Evolutionary conservation across 2,888 invertebrate species (phyloP), one percentile per base, ranked within the genome.

Genomic region (Celastrina argiolus): DNA sequence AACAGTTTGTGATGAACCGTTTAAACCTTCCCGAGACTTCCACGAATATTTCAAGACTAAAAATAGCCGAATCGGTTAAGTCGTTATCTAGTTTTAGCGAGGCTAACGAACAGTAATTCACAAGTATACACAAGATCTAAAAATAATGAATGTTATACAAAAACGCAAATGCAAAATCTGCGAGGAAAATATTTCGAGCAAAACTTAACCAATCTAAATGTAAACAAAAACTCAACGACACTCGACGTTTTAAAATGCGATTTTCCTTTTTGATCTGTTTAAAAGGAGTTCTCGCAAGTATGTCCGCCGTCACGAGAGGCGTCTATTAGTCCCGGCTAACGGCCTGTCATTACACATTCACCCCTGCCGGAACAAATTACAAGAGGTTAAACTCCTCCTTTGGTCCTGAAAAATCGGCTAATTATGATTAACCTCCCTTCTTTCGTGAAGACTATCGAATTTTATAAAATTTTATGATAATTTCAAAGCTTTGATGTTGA

Each of bases 261-360:
- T 75, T 76, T 81, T 73, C 78, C 81, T 80, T 81, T 80, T 74
- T 69, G 72, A 72, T 74, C 76, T 80, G 81, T 78, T 77, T 74
- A 70, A 41, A 70, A 41, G 68, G 73, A 71, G 72, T 75, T 74
- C 74, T 81, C n/a, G n/a, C n/a, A n/a, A n/a, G n/a, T 82, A 83
- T 83, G 78, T 74, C 74, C 70, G 69, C 75, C 76, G 81, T 75
- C 85, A 85, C 82, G 84, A 79, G 79, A 85, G 75, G 77, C 73
- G 77, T 75, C 81, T 78, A 85, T 86, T 85, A 83, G 78, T 39
- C 72, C 70, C 71, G 65, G 72, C 75, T 75, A 76, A 81, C 78
- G 74, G 78, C 76, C 75, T 75, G 76, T 80, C 81, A 81, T 84
- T 85, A 83, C 73, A 75, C 74, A 72, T 74, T 71, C 71, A 69